Conservation (phyloP, 2,888 invertebrate species). For the Leptogaster cylindrica region DNA sequence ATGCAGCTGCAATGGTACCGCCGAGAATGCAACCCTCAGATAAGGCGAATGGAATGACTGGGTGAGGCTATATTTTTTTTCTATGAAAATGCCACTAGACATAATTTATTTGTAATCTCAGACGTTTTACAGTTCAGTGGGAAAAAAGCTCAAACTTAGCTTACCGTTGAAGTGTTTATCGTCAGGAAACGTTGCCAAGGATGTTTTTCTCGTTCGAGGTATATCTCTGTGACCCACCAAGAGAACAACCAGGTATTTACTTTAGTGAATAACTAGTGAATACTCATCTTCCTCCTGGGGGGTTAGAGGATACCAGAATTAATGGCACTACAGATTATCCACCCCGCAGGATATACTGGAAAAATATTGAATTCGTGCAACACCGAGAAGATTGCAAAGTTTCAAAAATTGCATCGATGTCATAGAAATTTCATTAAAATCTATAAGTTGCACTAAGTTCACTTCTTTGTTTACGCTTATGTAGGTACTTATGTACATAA, state of each 20-base stretch:
- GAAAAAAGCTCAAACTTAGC: slow-evolving; percentile 28
- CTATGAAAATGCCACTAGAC: slow-evolving; percentile 54
- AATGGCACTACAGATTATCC: slow-evolving; percentile 30
- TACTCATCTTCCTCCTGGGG: slow-evolving; percentile 28
- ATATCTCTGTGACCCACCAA: slow-evolving; percentile 15
- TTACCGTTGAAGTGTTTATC: slow-evolving; percentile 30
- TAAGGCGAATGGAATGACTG: slow-evolving; percentile 27
- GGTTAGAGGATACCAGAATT: slow-evolving; percentile 15
- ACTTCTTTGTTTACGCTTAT: too few species aligned
- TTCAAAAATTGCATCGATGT: too few species aligned
- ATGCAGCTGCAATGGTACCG: slow-evolving; percentile 20
- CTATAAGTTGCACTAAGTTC: too few species aligned
- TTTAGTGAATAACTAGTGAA: too few species aligned
- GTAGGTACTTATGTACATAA: too few species aligned
- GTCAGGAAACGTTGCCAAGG: slow-evolving; percentile 27
- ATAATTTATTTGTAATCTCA: slow-evolving; percentile 62
- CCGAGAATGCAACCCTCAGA: slow-evolving; percentile 27
- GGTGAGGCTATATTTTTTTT: slow-evolving; percentile 20
- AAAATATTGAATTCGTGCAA: too few species aligned
- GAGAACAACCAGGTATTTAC: slow-evolving; percentile 35
- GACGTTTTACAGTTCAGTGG: slow-evolving; percentile 52
- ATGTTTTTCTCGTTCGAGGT: slow-evolving; percentile 3
- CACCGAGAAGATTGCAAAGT: too few species aligned
- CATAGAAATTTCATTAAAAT: too few species aligned
- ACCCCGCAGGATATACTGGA: slow-evolving; percentile 15